Base-by-base conservation (phyloP, 37 sponge, comb jelly and placozoan genomes). In the Halichondria panicea region DNA sequence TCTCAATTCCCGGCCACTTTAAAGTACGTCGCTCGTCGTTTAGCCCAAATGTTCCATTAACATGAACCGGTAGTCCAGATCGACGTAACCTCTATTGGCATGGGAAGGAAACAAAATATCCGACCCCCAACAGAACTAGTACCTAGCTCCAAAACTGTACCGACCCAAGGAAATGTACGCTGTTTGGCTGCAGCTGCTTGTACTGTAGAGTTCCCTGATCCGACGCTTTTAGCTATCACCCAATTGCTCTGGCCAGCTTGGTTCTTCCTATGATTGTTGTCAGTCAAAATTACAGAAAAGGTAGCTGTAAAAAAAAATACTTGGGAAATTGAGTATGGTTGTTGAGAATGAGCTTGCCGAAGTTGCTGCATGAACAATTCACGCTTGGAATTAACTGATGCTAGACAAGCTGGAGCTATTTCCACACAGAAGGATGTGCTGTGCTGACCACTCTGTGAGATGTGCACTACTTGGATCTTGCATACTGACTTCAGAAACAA, bases 41-140 rank as follows among this genome's bases (percentile, higher is more conserved):
- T 11, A 88, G 46, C 3, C 72, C 70, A 76, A 92, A 92, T 61
- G 72, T 84, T 18, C 89, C 93, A 72, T 92, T 84, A 18, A 92
- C 85, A 55, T 88, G 82, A 7, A 84, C 76, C 15, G 90, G 85
- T 19, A 89, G 58, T 3, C 31, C 34, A 50, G n/a, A n/a, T n/a
- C n/a, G 75, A 71, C 2, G 53, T 28, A 36, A 50, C 72, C 28
- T 87, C 88, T 63, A 36, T 43, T 1, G 90, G 85, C 61, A 89
- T 60, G 4, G 90, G 85, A 66, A 89, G 90, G 74, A 84, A 84
- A 60, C 90, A 89, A 58, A 84, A 89, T 1, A 89, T 48, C 9
- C 85, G 69, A 6, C 85, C 85, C n/a, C n/a, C n/a, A n/a, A n/a
- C n/a, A n/a, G n/a, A n/a, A n/a, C n/a, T n/a, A n/a, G 2, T 30